Conservation (phyloP, 1,140 invertebrate species). For the Drosophila ananassae region DNA sequence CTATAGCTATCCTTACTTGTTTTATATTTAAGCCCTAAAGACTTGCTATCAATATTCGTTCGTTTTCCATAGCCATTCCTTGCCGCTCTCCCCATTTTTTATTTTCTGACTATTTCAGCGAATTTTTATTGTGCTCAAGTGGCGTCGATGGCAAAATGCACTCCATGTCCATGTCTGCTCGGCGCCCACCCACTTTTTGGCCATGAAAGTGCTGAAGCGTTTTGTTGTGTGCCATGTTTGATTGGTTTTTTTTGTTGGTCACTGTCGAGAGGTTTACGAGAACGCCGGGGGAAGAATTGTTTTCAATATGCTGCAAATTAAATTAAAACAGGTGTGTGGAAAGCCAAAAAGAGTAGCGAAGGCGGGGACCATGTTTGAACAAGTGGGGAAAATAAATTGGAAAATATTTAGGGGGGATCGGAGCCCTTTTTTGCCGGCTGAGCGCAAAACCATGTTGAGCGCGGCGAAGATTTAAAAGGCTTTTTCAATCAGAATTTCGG, state of each 20-base stretch:
- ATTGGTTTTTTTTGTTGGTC: constrained; percentile 45
- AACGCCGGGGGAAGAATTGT: constrained; percentile 14
- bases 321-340: constrained; percentile 61
- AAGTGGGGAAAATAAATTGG: constrained; percentile 24
- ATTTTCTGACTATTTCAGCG: constrained; percentile 13
- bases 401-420: constrained; percentile 21
- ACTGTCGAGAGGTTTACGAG: constrained; percentile 31
- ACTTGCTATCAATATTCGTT: not conserved
- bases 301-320: constrained; percentile 69
- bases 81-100: constrained; percentile 16
- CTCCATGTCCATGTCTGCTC: constrained; percentile 30
- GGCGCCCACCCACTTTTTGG: constrained; percentile 5
- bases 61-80: not conserved
- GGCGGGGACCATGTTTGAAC: not conserved
- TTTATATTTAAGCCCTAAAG: too few relatives aligned
- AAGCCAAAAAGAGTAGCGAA: constrained; percentile 9
- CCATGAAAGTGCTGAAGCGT: constrained; percentile 22
- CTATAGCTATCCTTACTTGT: too few relatives aligned
- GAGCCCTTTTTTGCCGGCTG: constrained; percentile 12
- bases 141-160: constrained; percentile 26
- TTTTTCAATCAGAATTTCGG: constrained; percentile 19
- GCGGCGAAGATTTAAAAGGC: constrained; percentile 26
- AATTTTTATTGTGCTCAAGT: constrained; percentile 60
- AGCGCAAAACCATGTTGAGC: constrained; percentile 32
- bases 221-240: constrained; percentile 58